Base-by-base conservation (phyloP, 92 coral and sea anemone species). In the Epizoanthus stellaris region DNA sequence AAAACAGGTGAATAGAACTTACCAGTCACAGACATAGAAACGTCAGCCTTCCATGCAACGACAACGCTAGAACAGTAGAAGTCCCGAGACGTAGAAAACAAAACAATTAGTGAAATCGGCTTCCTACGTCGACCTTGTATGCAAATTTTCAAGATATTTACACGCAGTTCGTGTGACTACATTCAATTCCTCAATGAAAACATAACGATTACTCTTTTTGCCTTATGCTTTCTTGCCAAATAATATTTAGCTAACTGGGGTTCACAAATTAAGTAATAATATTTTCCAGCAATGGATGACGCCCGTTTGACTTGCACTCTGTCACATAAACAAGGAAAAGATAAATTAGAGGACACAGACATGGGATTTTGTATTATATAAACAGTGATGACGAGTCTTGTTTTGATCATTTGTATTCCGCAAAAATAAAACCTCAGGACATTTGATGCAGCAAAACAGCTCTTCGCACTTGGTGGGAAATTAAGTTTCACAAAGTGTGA, bases 101-200 rank as follows among this genome's bases (percentile, higher is more conserved):
- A 45, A 70, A 49, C 53, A 79, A 79, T 79, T 79, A 79, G 62
- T 62, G 47, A 7, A 14, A 63, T 4, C 59, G 42, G 38, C 66
- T 63, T 79, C 83, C 83, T 63, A 57, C 72, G n/a, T 79, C 61
- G 72, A 43, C 34, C 71, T 56, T 20, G 30, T 79, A 79, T 79
- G 83, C 83, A 79, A 79, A 79, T 79, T 79, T 79, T 63, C 58
- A 63, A 58, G 72, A 45, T 79, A 63, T 79, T 79, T 79, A 79
- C 83, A 79, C 72, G 58, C 49, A 79, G 52, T 45, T 23, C 45
- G 72, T 42, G 56, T 52, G 56, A 52, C 56, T 52, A 9, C 14
- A 63, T 64, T 79, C 57, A 79, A 53, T 79, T 79, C 70, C 30
- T 79, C 60, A 63, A 5, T 61, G 83, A 64, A 79, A 79, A 79